Conservation (phyloP, 2,888 invertebrate species). For the Caenorhabditis sp. region DNA sequence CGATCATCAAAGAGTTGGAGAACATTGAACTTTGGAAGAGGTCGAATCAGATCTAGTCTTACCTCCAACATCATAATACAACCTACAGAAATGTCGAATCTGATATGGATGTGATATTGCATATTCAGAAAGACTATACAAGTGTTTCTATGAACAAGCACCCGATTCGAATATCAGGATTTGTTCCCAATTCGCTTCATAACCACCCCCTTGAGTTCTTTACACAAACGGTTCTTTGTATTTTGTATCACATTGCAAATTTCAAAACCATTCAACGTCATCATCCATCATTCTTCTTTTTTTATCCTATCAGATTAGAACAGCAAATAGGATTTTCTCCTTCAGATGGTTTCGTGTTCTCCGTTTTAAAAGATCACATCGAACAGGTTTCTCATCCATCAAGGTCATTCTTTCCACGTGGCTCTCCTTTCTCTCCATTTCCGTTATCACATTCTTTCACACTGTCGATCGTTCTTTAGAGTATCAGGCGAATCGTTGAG, state of each 20-base stretch:
- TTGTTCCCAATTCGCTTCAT: too few relatives aligned
- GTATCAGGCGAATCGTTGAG: conserved; percentile 43
- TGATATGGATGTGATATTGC: too few relatives aligned
- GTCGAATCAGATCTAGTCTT: too few relatives aligned
- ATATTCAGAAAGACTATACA: too few relatives aligned
- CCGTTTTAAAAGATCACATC: conserved; percentile 37
- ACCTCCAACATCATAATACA: too few relatives aligned
- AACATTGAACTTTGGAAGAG: too few relatives aligned
- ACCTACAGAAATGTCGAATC: too few relatives aligned
- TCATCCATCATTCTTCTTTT: conserved; percentile 29
- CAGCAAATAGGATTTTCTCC: conserved; percentile 6
- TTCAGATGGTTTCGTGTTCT: conserved; percentile 12
- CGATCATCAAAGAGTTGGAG: too few relatives aligned
- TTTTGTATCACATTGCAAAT: conserved; percentile 15
- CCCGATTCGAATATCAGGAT: neutral
- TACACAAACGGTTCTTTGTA: neutral
- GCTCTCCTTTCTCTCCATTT: conserved; percentile 2
- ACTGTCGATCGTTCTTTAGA: conserved; percentile 47
- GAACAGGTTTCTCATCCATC: conserved; percentile 25
- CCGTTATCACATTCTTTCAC: conserved; percentile 54
- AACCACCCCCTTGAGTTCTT: neutral
- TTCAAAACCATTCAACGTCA: conserved; percentile 18
- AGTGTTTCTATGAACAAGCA: too few relatives aligned
- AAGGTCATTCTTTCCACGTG: conserved; percentile 33
- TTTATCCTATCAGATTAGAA: conserved; percentile 38